Evolutionary conservation across 2,113 vertebrate species (phyloP), one percentile per base, ranked within the genome.

Genomic region (Corythornis cristatus): DNA sequence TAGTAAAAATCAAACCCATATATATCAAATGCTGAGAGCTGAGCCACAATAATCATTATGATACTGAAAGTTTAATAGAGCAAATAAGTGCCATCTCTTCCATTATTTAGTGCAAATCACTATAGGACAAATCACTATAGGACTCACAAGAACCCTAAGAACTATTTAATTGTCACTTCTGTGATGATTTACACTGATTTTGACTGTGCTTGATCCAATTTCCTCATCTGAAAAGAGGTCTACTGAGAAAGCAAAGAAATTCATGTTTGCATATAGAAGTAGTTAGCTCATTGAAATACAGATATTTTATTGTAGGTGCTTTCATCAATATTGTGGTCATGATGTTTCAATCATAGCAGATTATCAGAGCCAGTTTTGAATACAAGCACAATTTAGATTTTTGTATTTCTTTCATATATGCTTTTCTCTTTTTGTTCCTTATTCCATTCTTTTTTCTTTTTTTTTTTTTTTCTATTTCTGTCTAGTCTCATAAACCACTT

Each of bases 381-480:
- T 25, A 15, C 17, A 74, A 85, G 81, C 68, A 8, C 16, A 64
- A 25, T 45, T 87, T 85, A 81, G 23, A 57, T 6, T 43, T 13
- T 20, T 15, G 50, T 64, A 22, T 33, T 89, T 92, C 5, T 93
- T 90, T 83, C 15, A 50, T 15, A 22, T 80, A 64, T 11, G 5
- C 1, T 58, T 83, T 67, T 58, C 23, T 76, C 16, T 45, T 92
- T 48, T 68, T 93, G n/a, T 90, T 95, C 58, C 40, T 76, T 72
- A 50, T 82, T 91, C 56, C 8, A 8, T 33, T 33, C 33, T 33
- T 33, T 33, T 33, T 53, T 66, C 8, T 20, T 73, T 86, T 89
- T 80, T 50, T 53, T 66, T 7, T 20, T 75, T 86, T 88, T 80
- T 50, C 57, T 94, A 29, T 81, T 95, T 96, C 89, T 89, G 29